Evolutionary conservation across 2,888 invertebrate species (phyloP), one percentile per base, ranked within the genome.

Genomic region (Creontiades dilutus): DNA sequence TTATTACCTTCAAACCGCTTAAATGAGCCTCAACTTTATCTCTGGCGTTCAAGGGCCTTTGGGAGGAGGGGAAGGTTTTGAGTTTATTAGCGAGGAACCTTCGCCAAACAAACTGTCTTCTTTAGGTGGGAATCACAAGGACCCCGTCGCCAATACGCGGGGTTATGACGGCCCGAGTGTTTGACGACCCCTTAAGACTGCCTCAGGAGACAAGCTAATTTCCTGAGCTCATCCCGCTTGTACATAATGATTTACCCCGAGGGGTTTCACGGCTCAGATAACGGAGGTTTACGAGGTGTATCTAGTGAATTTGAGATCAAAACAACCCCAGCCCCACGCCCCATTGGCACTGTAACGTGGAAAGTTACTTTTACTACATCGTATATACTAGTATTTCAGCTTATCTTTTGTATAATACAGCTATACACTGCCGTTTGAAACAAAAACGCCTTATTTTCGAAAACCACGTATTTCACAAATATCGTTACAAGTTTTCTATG

Each of bases 1-100:
- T 61, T 68, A 68, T 68, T 68, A 27, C 68, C 23, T 23, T 19
- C n/a, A 23, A 68, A 68, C 5, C 68, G 68, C 68, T 68, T 23
- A 68, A 68, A 68, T 68, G 68, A 68, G 68, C 68, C 68, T 68
- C 68, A 68, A 68, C 68, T 23, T 68, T 68, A 68, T 68, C 68
- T 23, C 68, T 68, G 68, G 68, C 23, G 27, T 68, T 23, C 9
- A 23, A 11, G 68, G 23, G 1, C 23, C 9, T 13, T 23, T 23
- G 52, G 7, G 7, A 52, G 52, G 52, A n/a, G n/a, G n/a, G n/a
- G n/a, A n/a, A n/a, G 52, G 3, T 68, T 68, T 16, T 16, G 57
- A 57, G 68, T 68, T 68, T 27, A 68, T 68, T 68, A 68, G 19
- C 57, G 68, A 4, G 19, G 27, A 52, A 2, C 23, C n/a, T 7